Conservation (phyloP, 1,140 invertebrate genomes). For the Halictus rubicundus region DNA sequence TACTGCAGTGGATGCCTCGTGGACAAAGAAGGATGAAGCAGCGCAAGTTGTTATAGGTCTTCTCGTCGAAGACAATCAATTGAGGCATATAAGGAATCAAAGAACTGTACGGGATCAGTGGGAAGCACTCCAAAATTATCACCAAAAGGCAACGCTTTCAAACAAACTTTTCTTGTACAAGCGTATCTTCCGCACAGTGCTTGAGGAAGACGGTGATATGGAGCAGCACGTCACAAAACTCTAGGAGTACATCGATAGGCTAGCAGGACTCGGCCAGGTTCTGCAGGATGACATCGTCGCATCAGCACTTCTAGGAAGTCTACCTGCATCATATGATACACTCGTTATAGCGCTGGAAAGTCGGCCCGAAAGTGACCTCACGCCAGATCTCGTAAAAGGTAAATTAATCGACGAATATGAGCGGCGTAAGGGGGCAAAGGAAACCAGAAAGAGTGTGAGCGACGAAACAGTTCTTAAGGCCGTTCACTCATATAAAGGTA, state of each 20-base stretch:
- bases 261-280: background rate
- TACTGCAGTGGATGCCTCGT: background rate
- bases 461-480: background rate
- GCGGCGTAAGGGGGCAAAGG: background rate
- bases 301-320: background rate
- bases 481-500: background rate
- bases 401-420: background rate
- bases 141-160: conserved; percentile 4
- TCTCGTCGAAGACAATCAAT: background rate
- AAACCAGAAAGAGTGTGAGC: background rate
- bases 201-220: background rate
- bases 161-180: background rate
- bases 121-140: background rate
- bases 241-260: background rate
- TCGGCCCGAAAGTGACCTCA: background rate
- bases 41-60: background rate
- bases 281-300: background rate
- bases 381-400: background rate
- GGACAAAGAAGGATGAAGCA: background rate
- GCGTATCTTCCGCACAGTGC: background rate
- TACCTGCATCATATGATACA: background rate
- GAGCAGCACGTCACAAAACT: background rate
- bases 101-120: background rate
- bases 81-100: background rate
- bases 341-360: background rate